A percentile compares a stretch with the other conserved stretches of the same genome.
Evolutionary conservation across 2,797 vertebrate species (phyloP).

Genomic region (Scleropages formosus): DNA sequence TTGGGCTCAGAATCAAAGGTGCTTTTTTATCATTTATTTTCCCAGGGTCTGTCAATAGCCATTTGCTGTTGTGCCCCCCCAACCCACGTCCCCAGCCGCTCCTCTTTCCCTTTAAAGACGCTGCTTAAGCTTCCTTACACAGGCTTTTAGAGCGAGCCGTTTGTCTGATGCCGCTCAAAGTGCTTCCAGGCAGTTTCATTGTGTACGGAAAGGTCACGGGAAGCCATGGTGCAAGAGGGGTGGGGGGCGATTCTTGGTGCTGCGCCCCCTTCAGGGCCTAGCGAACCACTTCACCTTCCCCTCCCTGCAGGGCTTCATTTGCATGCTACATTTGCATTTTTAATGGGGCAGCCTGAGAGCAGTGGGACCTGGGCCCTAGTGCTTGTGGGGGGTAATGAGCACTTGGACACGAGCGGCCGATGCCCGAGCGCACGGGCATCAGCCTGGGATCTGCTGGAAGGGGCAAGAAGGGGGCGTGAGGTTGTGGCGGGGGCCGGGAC

Average conservation of each 20-base stretch:
- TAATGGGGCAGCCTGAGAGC: constrained; percentile 4
- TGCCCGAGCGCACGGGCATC: neutral
- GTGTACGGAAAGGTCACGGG: constrained; percentile 61
- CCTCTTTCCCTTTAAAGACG: constrained; percentile 46
- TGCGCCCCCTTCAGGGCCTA: constrained; percentile 22
- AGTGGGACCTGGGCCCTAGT: neutral
- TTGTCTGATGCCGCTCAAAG: constrained; percentile 64
- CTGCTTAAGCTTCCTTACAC: constrained; percentile 59
- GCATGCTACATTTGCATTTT: constrained; percentile 27
- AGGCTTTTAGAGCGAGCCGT: constrained; percentile 64
- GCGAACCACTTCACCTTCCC: constrained; percentile 28
- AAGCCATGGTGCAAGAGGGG: constrained; percentile 38
- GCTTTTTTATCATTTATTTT: constrained; percentile 37
- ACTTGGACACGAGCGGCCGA: neutral
- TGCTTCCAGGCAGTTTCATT: constrained; percentile 60
- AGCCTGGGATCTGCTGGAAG: no score
- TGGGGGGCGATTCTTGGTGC: constrained; percentile 41
- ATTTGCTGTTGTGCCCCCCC: constrained; percentile 47
- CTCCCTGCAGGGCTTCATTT: constrained; percentile 36
- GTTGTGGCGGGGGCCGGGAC: no score
- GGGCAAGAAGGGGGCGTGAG: no score
- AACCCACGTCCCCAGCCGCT: neutral
- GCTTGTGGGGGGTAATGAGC: neutral
- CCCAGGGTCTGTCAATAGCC: constrained; percentile 62
- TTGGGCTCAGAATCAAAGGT: constrained; percentile 52